Evolutionary conservation across 2,113 vertebrate species (phyloP).

Genomic region (Rhizomys pruinosus): DNA sequence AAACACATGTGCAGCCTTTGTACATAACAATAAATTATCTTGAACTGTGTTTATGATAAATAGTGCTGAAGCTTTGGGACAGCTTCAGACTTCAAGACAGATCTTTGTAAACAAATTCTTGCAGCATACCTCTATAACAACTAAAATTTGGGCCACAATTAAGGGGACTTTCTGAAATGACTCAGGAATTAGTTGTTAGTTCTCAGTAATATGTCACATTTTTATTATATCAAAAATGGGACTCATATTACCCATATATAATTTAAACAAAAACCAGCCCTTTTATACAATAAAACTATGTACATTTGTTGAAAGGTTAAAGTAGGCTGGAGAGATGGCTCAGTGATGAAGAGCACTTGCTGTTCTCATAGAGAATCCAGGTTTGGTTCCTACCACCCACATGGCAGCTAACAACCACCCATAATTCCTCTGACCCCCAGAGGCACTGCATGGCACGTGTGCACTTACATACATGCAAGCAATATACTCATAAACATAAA

Average conservation of each 20-base stretch:
- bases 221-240: neutral
- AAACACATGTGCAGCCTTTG: neutral
- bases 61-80: neutral
- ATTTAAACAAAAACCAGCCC: conserved; percentile 11
- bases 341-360: too few relatives aligned
- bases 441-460: too few relatives aligned
- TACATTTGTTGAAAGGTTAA: too few relatives aligned
- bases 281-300: too few relatives aligned
- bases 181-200: neutral
- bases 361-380: too few relatives aligned
- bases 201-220: neutral
- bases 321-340: too few relatives aligned
- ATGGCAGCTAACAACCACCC: too few relatives aligned
- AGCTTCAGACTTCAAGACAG: neutral
- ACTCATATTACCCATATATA: neutral
- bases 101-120: neutral
- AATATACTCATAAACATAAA: too few relatives aligned
- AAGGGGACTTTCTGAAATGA: conserved; percentile 43
- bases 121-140: neutral
- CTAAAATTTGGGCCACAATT: neutral
- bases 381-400: too few relatives aligned
- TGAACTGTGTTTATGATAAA: neutral
- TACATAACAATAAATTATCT: neutral
- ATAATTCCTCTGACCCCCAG: too few relatives aligned
- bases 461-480: too few relatives aligned